phyloP scores from a whole-genome alignment of 2,113 vertebrate genomes.

The Platysteira castanea region DNA sequence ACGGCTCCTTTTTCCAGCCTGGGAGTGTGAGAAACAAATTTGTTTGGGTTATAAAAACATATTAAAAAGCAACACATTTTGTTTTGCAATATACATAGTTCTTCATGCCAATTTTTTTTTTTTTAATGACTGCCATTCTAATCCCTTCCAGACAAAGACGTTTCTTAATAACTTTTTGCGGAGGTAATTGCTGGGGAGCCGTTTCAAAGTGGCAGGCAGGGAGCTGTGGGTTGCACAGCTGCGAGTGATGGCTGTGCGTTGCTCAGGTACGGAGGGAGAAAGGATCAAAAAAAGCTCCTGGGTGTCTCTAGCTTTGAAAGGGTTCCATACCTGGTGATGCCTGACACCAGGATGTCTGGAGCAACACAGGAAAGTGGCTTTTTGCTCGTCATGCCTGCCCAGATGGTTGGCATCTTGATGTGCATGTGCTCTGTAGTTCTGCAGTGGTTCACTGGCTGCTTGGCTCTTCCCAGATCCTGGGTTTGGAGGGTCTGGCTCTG shows the following conservation, averaged over 20 bases:
- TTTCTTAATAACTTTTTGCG: slow-evolving; percentile 18
- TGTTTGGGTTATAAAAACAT: slow-evolving; percentile 77
- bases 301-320: not conserved
- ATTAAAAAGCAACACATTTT: slow-evolving; percentile 80
- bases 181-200: not conserved
- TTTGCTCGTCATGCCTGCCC: fast-evolving
- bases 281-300: not conserved
- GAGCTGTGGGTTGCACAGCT: not conserved
- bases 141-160: slow-evolving; percentile 50
- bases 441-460: not conserved
- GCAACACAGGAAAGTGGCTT: not conserved
- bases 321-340: not conserved
- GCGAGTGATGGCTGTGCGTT: not conserved
- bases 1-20: slow-evolving; percentile 70
- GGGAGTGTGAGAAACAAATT: slow-evolving; percentile 79
- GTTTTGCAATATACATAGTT: slow-evolving; percentile 76
- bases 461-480: not conserved
- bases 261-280: not conserved
- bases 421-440: not conserved
- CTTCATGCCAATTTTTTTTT: slow-evolving; percentile 68
- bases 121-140: slow-evolving; percentile 56
- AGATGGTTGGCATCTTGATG: not conserved
- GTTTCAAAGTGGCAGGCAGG: not conserved
- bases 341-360: not conserved
- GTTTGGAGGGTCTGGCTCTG: not conserved